These are phyloP conservation scores for Condylostylus longicornis DNA, from an alignment of 1,140 invertebrate species.

Conservation along the genomic window DNA sequence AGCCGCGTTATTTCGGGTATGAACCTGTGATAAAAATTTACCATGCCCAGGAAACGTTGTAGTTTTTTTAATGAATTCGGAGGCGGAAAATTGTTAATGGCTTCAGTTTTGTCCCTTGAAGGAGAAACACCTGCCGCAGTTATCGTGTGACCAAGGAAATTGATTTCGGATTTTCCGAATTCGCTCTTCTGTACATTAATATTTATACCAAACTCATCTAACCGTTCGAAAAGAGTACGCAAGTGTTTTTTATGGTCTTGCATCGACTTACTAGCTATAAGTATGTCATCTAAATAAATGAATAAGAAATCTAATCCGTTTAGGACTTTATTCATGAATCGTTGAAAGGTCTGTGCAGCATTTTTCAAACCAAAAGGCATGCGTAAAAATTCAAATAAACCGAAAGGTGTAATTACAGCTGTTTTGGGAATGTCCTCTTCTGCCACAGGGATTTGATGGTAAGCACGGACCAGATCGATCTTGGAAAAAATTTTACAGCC, in stretches of 20 bases:
- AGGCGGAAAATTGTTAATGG: constrained; percentile 10
- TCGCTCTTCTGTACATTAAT: constrained; percentile 17
- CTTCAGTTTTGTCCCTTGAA: constrained; percentile 8
- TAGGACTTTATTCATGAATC: constrained; percentile 3
- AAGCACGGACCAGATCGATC: constrained; percentile 35
- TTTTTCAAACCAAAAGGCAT: constrained; percentile 21
- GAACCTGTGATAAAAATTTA: constrained; percentile 17
- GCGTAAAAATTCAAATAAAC: constrained; percentile 18
- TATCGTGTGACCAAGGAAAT: constrained; percentile 15
- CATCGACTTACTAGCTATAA: constrained; percentile 21
- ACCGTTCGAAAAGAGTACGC: constrained; percentile 9
- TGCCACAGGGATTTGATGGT: constrained; percentile 30
- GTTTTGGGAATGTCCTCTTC: constrained; percentile 25
- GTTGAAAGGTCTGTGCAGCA: constrained; percentile 10
- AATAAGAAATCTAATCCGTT: constrained; percentile 9
- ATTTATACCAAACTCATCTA: constrained; percentile 13
- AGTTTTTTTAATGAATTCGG: constrained; percentile 8
- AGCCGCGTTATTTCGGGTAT: constrained; percentile 8
- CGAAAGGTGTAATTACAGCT: constrained; percentile 23
- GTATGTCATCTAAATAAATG: constrained; percentile 31
- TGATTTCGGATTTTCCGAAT: constrained; percentile 14
- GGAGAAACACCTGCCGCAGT: constrained; percentile 12
- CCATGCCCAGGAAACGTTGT: constrained; percentile 30
- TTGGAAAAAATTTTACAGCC: constrained; percentile 30
- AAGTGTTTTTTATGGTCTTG: constrained; percentile 21